Base-by-base conservation (phyloP, 2,113 vertebrate species). In the Entelurus aequoreus region DNA sequence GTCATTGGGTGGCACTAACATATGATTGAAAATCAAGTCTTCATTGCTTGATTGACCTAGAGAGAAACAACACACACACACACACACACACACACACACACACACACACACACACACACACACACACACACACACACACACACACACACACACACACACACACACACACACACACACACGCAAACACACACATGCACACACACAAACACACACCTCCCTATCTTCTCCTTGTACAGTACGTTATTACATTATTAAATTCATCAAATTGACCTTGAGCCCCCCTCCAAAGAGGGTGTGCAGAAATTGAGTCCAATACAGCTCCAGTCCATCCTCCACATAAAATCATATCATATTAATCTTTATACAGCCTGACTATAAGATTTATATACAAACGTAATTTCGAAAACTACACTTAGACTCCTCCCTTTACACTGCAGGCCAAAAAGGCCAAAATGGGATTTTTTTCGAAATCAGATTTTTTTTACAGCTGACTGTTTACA, bases 261-360 rank as follows among this genome's bases (percentile, higher is more conserved):
- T 50, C 60, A 70, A 55, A 62, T n/a, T 70, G 66, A 79, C 81
- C 74, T 78, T 79, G 69, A 72, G 69, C 53, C 44, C 55, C 28
- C 68, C 50, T 42, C 42, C 1, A 44, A 7, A 8, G 15, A 7
- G 52, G 14, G 12, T 36, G 44, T 37, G 57, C 58, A 47, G 21
- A 19, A 47, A 7, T 54, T 13, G 5, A 6, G 48, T 54, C 10
- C 5, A 49, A 56, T 42, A 19, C 8, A 44, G 44, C 44, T 51
- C 12, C n/a, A 28, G 38, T 28, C 36, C 35, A 54, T 8, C 14
- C 36, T 8, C 16, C 54, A 56, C 5, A 16, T 56, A 6, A 42
- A 54, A 42, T 56, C 37, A 56, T 10, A 51, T 16, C 38, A 54
- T 1, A 16, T 42, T 56, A 37, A 55, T 36, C 36, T 10, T 40